Percentiles rank a stretch among this genome's conserved stretches.
Conservation (phyloP, 2,113 vertebrate species). For the Callipepla squamata region DNA sequence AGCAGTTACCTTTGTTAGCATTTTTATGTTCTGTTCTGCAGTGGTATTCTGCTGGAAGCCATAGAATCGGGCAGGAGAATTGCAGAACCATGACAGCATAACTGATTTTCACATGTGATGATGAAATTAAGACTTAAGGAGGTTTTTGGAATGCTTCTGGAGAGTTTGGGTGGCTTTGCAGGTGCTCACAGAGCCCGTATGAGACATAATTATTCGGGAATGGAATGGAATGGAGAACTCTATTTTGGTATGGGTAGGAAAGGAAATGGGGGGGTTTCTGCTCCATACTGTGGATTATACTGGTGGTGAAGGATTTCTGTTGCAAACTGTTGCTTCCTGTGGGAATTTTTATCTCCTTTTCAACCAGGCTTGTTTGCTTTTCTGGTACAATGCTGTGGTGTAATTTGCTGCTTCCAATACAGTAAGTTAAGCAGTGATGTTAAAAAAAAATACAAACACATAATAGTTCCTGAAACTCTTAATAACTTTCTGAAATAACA, state of each 20-base stretch:
- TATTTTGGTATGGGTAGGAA: neutral
- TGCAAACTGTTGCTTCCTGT: neutral
- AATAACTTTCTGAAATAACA: neutral
- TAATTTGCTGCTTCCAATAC: neutral
- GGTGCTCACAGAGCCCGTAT: accelerated
- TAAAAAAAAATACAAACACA: neutral
- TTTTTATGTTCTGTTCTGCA: neutral
- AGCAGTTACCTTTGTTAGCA: neutral
- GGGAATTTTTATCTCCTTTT: neutral
- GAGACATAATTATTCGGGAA: neutral
- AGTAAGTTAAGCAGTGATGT: neutral
- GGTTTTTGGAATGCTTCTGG: neutral
- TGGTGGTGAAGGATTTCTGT: neutral
- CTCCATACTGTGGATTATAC: neutral
- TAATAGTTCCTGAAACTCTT: neutral
- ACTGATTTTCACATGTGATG: neutral
- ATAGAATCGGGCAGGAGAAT: neutral
- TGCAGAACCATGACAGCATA: accelerated
- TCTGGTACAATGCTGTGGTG: accelerated
- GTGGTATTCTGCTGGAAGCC: neutral
- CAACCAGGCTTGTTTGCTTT: neutral
- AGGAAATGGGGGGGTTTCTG: neutral
- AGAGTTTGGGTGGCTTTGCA: neutral
- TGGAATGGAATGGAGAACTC: neutral
- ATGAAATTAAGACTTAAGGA: neutral